These are phyloP conservation scores for Chloromyia formosa DNA, from an alignment of 2,888 invertebrate genomes.

Conservation along the genomic window DNA sequence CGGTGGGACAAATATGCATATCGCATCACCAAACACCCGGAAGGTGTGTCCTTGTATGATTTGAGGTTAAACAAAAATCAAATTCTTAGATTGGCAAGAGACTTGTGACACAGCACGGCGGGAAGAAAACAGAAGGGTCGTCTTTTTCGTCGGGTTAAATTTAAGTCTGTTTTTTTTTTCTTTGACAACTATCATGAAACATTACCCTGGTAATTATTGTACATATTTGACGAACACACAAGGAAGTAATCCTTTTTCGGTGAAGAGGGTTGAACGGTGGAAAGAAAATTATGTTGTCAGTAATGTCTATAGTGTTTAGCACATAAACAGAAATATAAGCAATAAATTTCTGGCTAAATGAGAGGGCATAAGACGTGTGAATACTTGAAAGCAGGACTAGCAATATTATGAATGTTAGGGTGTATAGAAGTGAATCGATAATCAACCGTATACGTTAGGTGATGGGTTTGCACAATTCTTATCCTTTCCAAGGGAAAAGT, in stretches of 20 bases:
- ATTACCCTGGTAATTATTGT: constrained; percentile 21
- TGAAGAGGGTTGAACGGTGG: constrained; percentile 21
- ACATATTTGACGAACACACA: constrained; percentile 10
- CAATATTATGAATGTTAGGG: neutral
- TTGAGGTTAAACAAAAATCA: constrained; percentile 28
- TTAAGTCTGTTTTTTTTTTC: neutral
- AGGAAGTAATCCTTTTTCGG: constrained; percentile 15
- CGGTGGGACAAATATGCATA: neutral
- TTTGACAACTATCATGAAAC: constrained; percentile 22
- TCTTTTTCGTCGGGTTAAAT: neutral
- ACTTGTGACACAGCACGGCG: neutral
- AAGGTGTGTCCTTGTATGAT: constrained; percentile 9
- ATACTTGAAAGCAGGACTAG: neutral
- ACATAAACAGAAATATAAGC: constrained; percentile 20
- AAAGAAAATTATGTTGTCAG: constrained; percentile 33
- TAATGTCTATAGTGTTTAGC: constrained; percentile 2
- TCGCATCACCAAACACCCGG: constrained; percentile 1
- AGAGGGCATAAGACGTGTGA: neutral
- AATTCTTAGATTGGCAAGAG: constrained; percentile 3
- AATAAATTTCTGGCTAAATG: constrained; percentile 20
- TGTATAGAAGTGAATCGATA: no score
- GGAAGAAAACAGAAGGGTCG: neutral
- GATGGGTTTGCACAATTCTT: no score
- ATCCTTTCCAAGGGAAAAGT: neutral
- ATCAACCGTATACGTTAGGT: no score